Evolutionary conservation across 2,113 vertebrate genomes (phyloP).

Genomic region (Calonectris borealis): DNA sequence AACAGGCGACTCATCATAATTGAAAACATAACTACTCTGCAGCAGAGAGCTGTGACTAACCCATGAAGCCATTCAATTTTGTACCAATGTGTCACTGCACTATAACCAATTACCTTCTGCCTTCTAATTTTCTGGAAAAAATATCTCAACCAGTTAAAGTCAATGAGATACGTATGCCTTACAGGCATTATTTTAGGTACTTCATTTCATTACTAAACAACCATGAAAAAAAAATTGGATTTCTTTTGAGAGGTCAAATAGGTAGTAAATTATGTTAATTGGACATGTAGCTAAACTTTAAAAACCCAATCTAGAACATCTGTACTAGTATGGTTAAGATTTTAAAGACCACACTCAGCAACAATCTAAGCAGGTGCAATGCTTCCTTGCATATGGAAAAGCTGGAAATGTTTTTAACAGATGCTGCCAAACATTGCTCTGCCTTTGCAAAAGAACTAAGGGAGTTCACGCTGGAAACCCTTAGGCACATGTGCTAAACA

Average conservation of each 20-base stretch:
- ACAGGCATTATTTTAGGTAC: background rate
- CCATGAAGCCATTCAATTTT: background rate
- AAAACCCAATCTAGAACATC: background rate
- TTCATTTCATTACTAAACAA: background rate
- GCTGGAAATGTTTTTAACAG: background rate
- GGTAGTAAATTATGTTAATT: background rate
- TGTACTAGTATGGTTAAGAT: background rate
- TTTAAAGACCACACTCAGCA: background rate
- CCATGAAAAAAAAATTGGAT: background rate
- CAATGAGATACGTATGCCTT: background rate
- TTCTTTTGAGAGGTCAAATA: background rate
- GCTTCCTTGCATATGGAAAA: background rate
- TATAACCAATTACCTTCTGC: background rate
- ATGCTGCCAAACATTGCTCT: background rate
- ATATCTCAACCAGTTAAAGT: background rate
- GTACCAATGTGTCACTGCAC: background rate
- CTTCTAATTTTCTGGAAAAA: slow-evolving; percentile 3
- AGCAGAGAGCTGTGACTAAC: background rate
- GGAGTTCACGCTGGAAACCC: background rate
- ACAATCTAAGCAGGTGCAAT: background rate
- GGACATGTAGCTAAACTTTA: background rate
- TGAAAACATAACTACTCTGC: background rate
- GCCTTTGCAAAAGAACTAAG: background rate
- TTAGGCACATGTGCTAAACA: background rate
- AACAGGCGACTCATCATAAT: background rate